Conservation (phyloP, 2,888 invertebrate genomes). For the Apamea anceps region DNA sequence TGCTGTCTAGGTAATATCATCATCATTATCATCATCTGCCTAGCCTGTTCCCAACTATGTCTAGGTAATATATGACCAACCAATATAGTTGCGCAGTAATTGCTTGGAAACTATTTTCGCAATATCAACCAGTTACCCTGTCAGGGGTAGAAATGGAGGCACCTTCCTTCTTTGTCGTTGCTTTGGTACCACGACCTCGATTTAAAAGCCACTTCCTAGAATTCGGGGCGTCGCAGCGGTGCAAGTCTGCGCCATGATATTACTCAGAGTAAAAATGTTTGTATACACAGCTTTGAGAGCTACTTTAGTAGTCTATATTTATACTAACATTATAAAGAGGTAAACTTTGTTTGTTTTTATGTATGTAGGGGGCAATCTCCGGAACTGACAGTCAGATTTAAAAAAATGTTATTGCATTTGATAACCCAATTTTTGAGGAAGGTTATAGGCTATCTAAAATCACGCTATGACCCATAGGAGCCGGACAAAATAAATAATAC, state of each 20-base stretch:
- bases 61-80: neutral
- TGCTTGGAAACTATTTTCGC: constrained; percentile 12
- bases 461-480: too few species aligned
- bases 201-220: constrained; percentile 39
- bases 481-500: too few species aligned
- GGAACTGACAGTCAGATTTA: too few species aligned
- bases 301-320: neutral
- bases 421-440: too few species aligned
- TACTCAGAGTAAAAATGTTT: constrained; percentile 12
- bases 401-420: too few species aligned
- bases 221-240: neutral
- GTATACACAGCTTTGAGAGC: neutral
- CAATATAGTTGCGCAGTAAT: neutral
- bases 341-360: too few species aligned
- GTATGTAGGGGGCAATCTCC: too few species aligned
- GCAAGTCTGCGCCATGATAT: constrained; percentile 2
- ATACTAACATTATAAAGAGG: too few species aligned
- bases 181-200: neutral
- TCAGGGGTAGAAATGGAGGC: neutral
- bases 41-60: too few species aligned
- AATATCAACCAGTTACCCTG: constrained; percentile 2
- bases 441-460: too few species aligned
- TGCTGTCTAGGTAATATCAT: neutral
- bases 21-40: too few species aligned
- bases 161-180: constrained; percentile 29